Conservation (phyloP, 2,888 invertebrate species). For the Tenthredo mesomela region DNA sequence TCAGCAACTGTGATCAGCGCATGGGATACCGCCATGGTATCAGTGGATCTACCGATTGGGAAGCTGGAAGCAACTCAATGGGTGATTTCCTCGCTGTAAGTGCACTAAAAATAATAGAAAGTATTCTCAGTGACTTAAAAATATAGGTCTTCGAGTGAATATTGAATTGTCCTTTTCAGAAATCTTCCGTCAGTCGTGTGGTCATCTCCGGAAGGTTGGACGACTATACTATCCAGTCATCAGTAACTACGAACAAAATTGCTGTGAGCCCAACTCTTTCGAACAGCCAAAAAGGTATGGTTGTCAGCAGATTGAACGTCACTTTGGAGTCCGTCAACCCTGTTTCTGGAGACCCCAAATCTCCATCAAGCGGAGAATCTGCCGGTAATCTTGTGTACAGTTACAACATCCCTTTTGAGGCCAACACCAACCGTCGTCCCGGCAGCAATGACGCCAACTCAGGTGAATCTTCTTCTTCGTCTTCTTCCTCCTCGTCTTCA, state of each 20-base stretch:
- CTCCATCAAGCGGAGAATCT: constrained; percentile 65
- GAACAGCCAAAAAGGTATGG: constrained; percentile 82
- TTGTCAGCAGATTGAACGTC: constrained; percentile 82
- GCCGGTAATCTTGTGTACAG: constrained; percentile 76
- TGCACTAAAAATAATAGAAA: constrained; percentile 24
- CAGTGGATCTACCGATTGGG: constrained; percentile 78
- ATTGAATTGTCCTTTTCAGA: constrained; percentile 72
- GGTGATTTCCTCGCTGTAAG: constrained; percentile 80
- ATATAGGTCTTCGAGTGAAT: not conserved
- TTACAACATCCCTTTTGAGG: constrained; percentile 61
- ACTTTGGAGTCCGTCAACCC: constrained; percentile 74
- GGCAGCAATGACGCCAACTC: constrained; percentile 60
- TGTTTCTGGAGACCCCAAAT: constrained; percentile 54
- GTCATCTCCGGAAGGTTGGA: constrained; percentile 80
- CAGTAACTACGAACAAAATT: constrained; percentile 83
- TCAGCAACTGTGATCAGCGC: constrained; percentile 61
- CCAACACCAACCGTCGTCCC: constrained; percentile 56
- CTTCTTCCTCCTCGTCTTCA: constrained; percentile 13
- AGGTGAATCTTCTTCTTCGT: not conserved
- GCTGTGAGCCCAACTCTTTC: constrained; percentile 81
- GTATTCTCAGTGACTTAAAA: not conserved
- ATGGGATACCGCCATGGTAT: constrained; percentile 65
- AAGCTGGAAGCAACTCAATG: constrained; percentile 78
- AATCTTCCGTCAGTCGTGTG: constrained; percentile 81
- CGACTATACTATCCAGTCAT: constrained; percentile 83